Evolutionary conservation across 2,797 vertebrate genomes (phyloP).

Genomic region (Telmatherina bonti): DNA sequence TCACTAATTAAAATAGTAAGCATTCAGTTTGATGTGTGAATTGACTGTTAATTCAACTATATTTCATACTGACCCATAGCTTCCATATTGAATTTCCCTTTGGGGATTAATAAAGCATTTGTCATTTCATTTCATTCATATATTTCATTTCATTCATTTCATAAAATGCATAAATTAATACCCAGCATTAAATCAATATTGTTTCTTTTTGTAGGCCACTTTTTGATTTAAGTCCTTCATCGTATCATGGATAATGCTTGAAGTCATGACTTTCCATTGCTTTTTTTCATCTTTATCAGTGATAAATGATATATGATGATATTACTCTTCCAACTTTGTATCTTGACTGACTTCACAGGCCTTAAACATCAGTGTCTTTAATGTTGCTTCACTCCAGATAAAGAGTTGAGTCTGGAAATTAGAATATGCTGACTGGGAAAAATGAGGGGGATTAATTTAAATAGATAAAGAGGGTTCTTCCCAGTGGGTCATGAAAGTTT

Average conservation of each 20-base stretch:
- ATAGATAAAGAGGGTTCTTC: slow-evolving; percentile 27
- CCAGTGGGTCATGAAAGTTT: slow-evolving; percentile 32
- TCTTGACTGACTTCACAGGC: slow-evolving; percentile 46
- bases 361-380: slow-evolving; percentile 43
- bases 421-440: slow-evolving; percentile 53
- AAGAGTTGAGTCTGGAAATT: slow-evolving; percentile 52
- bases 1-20: slow-evolving; percentile 23
- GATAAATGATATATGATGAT: too few species aligned
- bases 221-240: slow-evolving; percentile 31
- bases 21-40: slow-evolving; percentile 32
- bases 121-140: too few species aligned
- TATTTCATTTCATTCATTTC: too few species aligned
- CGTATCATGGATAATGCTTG: slow-evolving; percentile 7
- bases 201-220: neutral
- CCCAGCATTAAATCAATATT: neutral
- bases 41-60: slow-evolving; percentile 30
- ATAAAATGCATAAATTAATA: slow-evolving; percentile 2
- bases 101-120: too few species aligned
- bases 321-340: slow-evolving; percentile 28
- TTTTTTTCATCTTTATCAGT: slow-evolving; percentile 22
- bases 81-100: too few species aligned
- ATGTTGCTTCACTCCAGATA: slow-evolving; percentile 59
- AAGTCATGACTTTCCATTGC: slow-evolving; percentile 29
- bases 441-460: slow-evolving; percentile 44
- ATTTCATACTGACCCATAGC: slow-evolving; percentile 13